Evolutionary conservation across 2,888 invertebrate species (phyloP), one percentile per base, ranked within the genome.

Genomic region (Pandemis cinnamomeana): DNA sequence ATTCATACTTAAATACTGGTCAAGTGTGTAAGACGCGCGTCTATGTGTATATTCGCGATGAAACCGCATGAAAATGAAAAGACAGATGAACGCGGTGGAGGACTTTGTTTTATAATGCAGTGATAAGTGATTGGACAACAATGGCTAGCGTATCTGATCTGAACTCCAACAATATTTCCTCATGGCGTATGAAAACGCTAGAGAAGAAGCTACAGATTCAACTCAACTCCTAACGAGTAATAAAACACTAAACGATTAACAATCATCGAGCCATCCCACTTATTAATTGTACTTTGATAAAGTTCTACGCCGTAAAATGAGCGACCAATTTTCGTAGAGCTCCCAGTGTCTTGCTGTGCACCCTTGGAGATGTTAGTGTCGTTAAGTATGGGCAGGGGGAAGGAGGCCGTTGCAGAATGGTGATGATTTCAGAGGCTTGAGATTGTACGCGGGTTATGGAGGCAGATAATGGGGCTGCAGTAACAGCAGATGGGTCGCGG

Each of bases 391-490:
- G n/a, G 10, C 4, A 55, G 61, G 55, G 62, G 46, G 46, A 8
- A 61, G 71, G 41, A 71, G 74, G 53, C 61, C 74, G 41, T 66
- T 74, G 67, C 36, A 74, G 55, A 71, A 48, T 74, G 61, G 74
- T 70, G 74, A 74, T 74, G 71, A 74, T 71, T 74, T 62, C 71
- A 67, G 74, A 71, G 44, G 61, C 71, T 74, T 62, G 70, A 67
- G 70, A 74, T 74, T 74, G 74, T 74, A 74, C 74, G 74, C 70
- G 70, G 74, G 71, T 74, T 74, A 74, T 74, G 74, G 74, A 74
- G 71, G 74, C 74, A 74, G 74, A 74, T 74, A 74, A 74, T 74
- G 74, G 74, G 74, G 67, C 61, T 71, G 74, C 74, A 67, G 74
- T 70, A 53, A 70, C 71, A 53, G 74, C 74, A 74, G 74, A 74